Conservation (phyloP, 2,888 invertebrate genomes). For the Crossocerus cetratus region DNA sequence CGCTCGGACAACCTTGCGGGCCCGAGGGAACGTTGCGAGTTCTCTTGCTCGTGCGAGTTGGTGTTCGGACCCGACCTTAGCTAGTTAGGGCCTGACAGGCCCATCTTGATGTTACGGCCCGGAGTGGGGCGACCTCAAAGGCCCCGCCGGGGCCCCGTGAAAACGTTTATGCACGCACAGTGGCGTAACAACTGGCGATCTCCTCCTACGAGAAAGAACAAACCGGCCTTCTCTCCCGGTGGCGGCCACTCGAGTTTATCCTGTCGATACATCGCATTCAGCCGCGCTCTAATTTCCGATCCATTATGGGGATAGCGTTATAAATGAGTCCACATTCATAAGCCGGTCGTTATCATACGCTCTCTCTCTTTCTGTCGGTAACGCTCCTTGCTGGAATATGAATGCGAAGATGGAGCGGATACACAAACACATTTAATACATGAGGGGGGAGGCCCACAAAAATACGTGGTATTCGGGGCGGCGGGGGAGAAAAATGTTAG, state of each 20-base stretch:
- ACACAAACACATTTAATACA: neutral
- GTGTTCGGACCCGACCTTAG: conserved; percentile 62
- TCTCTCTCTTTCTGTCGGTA: too few relatives aligned
- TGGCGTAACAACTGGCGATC: conserved; percentile 65
- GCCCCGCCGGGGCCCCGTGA: conserved; percentile 70
- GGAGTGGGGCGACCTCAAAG: conserved; percentile 69
- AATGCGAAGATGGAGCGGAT: neutral
- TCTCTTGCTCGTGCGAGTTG: conserved; percentile 58
- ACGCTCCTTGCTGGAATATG: neutral
- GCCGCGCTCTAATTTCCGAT: too few relatives aligned
- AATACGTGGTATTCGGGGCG: neutral
- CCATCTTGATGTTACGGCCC: conserved; percentile 68
- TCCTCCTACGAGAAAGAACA: conserved; percentile 9
- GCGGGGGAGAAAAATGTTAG: conserved; percentile 23
- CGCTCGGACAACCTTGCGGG: conserved; percentile 40
- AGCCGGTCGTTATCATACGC: too few relatives aligned
- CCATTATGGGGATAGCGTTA: too few relatives aligned
- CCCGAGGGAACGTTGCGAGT: conserved; percentile 32
- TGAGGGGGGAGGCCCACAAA: neutral
- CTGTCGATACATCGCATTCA: too few relatives aligned
- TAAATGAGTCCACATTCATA: too few relatives aligned
- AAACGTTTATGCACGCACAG: conserved; percentile 73
- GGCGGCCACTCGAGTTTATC: too few relatives aligned
- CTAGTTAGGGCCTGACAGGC: conserved; percentile 75
- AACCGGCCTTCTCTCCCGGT: neutral